Evolutionary conservation across 2,113 vertebrate genomes (phyloP), one percentile per base, ranked within the genome.

Genomic region (Trichechus manatus): DNA sequence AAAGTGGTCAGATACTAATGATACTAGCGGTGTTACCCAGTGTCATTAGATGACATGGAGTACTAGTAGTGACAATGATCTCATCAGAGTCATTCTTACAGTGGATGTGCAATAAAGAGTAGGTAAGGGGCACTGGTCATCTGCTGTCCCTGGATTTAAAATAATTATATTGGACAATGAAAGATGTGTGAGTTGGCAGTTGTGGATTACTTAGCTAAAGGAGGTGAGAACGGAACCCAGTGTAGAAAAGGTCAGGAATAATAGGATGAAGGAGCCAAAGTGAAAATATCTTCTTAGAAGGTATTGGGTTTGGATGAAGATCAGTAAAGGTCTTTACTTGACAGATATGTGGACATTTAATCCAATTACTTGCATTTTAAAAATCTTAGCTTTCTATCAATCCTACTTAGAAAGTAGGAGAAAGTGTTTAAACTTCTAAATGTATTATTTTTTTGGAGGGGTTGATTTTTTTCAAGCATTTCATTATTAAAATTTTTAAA

Each of bases 91-190:
- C 80, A 6, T 61, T 68, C 25, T 31, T 31, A 33, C 2, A 33
- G 19, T 19, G 47, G 17, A 5, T 44, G 17, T 56, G 7, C 27
- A 39, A 9, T 39, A 25, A 42, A 75, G 25, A 33, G 61, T 6
- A 9, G 23, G 10, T 9, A 14, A n/a, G 33, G 10, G 6, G 3
- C 5, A 0, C 14, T 81, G 33, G 23, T 20, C 56, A 13, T 9
- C 3, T 11, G 25, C 33, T 42, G 15, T 31, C n/a, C 11, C 19
- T 23, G 9, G 42, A 27, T 14, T 85, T 33, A 66, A 9, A 68
- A n/a, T 63, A 19, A 50, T 94, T 4, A 63, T 39, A 25, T 23
- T 39, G 33, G 78, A 19, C 2, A 1, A 39, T 13, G 33, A 9
- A n/a, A 64, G 59, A 17, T 20, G 47, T 31, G 39, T 11, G 47